phyloP scores from a whole-genome alignment of 2,888 invertebrate genomes.

The Agrochola litura region DNA sequence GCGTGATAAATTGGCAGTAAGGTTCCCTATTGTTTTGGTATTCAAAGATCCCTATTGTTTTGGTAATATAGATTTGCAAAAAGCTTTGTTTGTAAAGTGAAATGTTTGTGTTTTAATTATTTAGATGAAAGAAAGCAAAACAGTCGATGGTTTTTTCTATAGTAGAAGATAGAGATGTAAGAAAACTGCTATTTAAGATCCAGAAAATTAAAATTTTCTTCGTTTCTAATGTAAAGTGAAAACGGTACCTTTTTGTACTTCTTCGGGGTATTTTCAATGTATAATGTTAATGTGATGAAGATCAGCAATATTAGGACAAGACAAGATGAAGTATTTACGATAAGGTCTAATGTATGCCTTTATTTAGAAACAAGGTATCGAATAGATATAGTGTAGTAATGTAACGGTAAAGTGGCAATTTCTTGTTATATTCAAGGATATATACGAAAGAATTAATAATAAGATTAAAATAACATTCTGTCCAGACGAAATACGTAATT shows the following conservation, averaged over 20 bases:
- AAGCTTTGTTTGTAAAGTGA: background rate
- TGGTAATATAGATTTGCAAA: background rate
- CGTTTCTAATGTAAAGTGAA: constrained; percentile 1
- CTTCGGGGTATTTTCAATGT: constrained; percentile 25
- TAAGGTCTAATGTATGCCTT: constrained; percentile 44
- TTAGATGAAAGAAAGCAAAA: background rate
- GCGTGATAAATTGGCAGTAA: background rate
- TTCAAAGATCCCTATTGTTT: background rate
- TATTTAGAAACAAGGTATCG: constrained; percentile 28
- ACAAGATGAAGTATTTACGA: constrained; percentile 21
- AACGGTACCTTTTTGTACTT: constrained; percentile 33
- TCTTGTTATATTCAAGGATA: constrained; percentile 41
- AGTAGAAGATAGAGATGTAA: constrained; percentile 1
- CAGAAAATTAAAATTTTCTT: background rate
- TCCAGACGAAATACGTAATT: constrained; percentile 75
- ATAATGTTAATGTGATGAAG: constrained; percentile 53
- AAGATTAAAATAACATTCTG: constrained; percentile 66
- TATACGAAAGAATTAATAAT: constrained; percentile 52
- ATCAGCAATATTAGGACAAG: constrained; percentile 61
- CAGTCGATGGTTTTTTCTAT: background rate
- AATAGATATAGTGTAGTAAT: constrained; percentile 32
- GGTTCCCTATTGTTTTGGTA: background rate
- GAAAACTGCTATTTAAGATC: background rate
- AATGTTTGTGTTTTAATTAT: background rate
- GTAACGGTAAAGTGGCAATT: constrained; percentile 24